Base-by-base conservation (phyloP, 2,113 vertebrate genomes). In the Tetrao urogallus region DNA sequence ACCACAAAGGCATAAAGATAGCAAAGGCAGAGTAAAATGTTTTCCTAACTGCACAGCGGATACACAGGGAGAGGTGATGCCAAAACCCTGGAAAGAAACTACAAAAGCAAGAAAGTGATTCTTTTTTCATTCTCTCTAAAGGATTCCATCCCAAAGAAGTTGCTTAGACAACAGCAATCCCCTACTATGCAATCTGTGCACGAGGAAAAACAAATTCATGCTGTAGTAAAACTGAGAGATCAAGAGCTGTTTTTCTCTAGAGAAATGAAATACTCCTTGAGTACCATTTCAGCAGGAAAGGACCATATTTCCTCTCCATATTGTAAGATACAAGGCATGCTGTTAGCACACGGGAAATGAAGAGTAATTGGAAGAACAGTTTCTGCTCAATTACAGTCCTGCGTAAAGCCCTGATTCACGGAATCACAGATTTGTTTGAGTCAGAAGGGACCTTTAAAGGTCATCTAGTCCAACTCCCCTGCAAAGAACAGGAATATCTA, bases 121-220 rank as follows among this genome's bases (percentile, higher is more conserved):
- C 27, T 73, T 73, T 73, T 77, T 82, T 50, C 64, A 12, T 25
- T 57, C n/a, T 71, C 40, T 92, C 69, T 81, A 28, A 72, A 79
- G 65, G 74, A 94, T 94, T 97, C 92, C 90, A 82, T 75, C 79
- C 61, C 88, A 85, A 85, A 71, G 72, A 82, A 92, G 82, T 88
- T 91, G 90, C 95, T 95, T 40, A 87, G 87, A 95, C 86, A 83
- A 95, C 61, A 0, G 73, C 67, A 73, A 45, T 45, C 76, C 70
- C 78, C 80, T 71, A 43, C 83, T 43, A 50, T 5, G 72, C 3
- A 8, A 79, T 82, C 72, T 60, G 63, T 13, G 45, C 22, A 71
- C 0, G 0, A 56, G 79, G 70, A 8, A 65, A 66, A 90, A 56
- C n/a, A 86, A 96, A 82, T 16, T n/a, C 5, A 3, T 5, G 42